Evolutionary conservation across 2,888 invertebrate genomes (phyloP).

Genomic region (Drosophila algonquin): DNA sequence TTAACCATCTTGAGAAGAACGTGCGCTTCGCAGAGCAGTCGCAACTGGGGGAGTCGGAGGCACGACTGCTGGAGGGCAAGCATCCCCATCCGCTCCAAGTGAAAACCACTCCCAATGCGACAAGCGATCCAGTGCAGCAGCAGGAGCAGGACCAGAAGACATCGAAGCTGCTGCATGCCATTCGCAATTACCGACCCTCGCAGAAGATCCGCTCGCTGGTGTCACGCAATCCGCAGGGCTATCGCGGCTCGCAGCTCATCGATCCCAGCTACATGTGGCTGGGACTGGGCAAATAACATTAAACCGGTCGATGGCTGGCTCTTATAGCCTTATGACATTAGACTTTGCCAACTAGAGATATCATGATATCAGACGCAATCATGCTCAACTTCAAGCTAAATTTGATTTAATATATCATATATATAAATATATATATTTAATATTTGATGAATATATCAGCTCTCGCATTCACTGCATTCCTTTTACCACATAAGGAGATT

Average conservation of each 20-base stretch:
- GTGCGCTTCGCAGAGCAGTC: conserved; percentile 80
- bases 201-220: conserved; percentile 86
- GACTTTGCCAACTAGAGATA: too few species aligned
- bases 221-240: conserved; percentile 85
- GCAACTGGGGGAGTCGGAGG: conserved; percentile 68
- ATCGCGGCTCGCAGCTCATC: conserved; percentile 87
- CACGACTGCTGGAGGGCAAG: conserved; percentile 79
- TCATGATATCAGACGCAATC: too few species aligned
- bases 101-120: conserved; percentile 46
- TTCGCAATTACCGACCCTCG: conserved; percentile 84
- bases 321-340: too few species aligned
- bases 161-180: conserved; percentile 83
- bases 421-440: too few species aligned
- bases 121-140: conserved; percentile 17
- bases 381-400: too few species aligned
- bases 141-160: conserved; percentile 57
- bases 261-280: conserved; percentile 88
- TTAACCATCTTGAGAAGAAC: conserved; percentile 81
- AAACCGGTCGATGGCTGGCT: conserved; percentile 2
- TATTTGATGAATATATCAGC: too few species aligned
- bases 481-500: too few species aligned
- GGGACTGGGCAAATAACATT: conserved; percentile 85
- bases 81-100: conserved; percentile 76
- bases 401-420: too few species aligned
- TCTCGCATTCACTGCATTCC: too few species aligned